Evolutionary conservation across 2,113 vertebrate species (phyloP).

Genomic region (Bettongia penicillata): DNA sequence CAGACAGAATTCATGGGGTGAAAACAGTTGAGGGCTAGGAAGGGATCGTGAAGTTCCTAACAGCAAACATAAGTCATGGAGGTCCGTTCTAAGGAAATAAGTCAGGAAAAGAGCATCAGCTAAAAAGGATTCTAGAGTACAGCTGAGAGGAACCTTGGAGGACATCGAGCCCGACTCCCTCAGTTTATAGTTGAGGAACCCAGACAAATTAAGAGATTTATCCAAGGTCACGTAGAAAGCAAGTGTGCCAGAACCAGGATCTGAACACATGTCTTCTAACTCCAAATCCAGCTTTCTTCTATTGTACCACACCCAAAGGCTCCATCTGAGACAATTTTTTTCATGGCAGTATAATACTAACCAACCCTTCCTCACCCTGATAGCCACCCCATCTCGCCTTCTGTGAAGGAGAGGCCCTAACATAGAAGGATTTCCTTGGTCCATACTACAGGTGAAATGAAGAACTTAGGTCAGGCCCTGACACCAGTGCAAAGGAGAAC

Average conservation of each 20-base stretch:
- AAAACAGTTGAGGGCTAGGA: not conserved
- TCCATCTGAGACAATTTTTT: not conserved
- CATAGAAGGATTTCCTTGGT: not conserved
- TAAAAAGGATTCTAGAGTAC: not conserved
- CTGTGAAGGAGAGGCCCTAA: not conserved
- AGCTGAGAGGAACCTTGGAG: not conserved
- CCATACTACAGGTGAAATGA: not conserved
- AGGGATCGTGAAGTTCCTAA: not conserved
- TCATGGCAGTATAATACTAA: not conserved
- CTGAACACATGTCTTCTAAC: not conserved
- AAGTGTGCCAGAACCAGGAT: not conserved
- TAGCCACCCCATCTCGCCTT: not conserved
- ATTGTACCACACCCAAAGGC: not conserved
- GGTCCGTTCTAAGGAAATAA: not conserved
- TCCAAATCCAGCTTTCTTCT: not conserved
- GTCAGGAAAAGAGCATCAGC: not conserved
- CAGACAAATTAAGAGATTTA: not conserved
- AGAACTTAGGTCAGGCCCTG: not conserved
- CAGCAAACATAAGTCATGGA: not conserved
- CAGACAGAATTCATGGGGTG: too few relatives aligned
- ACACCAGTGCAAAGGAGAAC: not conserved
- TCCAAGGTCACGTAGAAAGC: not conserved
- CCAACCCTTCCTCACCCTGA: not conserved
- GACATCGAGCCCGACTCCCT: too few relatives aligned
- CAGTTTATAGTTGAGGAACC: too few relatives aligned